A percentile compares a stretch with the other conserved stretches of the same genome.
Evolutionary conservation across 2,797 vertebrate genomes (phyloP).

Genomic region (Danio jaintianensis): DNA sequence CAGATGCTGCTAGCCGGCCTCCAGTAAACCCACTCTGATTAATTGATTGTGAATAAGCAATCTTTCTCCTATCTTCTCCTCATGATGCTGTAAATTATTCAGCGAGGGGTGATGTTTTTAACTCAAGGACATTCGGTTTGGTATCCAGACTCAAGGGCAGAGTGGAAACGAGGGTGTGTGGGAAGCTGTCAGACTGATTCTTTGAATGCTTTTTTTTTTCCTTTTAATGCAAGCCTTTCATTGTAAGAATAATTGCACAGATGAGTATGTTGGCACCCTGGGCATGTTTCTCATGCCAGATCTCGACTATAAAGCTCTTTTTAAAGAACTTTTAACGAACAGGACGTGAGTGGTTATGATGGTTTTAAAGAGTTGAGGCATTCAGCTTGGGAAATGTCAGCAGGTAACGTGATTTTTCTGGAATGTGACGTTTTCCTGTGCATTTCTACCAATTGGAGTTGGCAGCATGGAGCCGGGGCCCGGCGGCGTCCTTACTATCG

Average conservation of each 20-base stretch:
- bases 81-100: constrained; percentile 46
- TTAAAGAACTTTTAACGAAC: not conserved
- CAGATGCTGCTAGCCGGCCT: not conserved
- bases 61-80: constrained; percentile 29
- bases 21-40: constrained; percentile 31
- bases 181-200: constrained; percentile 23
- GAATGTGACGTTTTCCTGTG: not conserved
- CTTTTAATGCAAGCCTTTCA: constrained; percentile 14
- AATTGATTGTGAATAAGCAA: constrained; percentile 46
- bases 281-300: not conserved
- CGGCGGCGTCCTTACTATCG: constrained; percentile 27
- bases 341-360: not conserved
- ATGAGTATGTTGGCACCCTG: constrained; percentile 20
- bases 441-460: constrained; percentile 3
- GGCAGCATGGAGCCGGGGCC: not conserved
- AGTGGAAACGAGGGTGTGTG: constrained; percentile 33
- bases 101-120: constrained; percentile 33
- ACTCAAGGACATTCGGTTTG: constrained; percentile 48
- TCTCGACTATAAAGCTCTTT: not conserved
- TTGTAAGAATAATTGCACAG: constrained; percentile 11
- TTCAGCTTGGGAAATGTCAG: constrained; percentile 17
- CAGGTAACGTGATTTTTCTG: constrained; percentile 33
- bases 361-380: constrained; percentile 5
- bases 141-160: constrained; percentile 45
- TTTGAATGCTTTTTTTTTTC: constrained; percentile 21